Base-by-base conservation (phyloP, 2,113 vertebrate species). In the Tricholaema leucomelas region DNA sequence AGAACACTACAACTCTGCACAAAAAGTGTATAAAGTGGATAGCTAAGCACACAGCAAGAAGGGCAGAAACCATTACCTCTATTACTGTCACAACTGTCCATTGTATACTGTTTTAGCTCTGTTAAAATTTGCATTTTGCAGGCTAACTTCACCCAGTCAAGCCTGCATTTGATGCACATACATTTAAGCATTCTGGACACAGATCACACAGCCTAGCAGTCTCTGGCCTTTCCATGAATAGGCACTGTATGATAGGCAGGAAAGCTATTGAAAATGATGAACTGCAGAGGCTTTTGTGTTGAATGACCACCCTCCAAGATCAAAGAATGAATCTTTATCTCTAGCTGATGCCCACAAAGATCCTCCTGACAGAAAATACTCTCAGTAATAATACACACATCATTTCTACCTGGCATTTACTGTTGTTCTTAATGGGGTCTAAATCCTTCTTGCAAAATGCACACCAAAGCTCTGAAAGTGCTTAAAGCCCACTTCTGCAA, bases 301-400 rank as follows among this genome's bases (percentile, higher is more conserved):
- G 50, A 89, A 74, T 74, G 72, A 70, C 60, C 75, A 83, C 87
- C 78, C 78, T 88, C 64, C 58, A 87, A 67, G 87, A 91, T 80
- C 89, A 94, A 92, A 88, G 91, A 80, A 85, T 3, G 46, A 84
- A 17, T 55, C 71, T 93, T 87, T 33, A 60, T 60, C 88, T 87
- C 56, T 77, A 63, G 52, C 6, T 79, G 71, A 77, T 85, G 46
- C 56, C 64, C 81, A 66, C 83, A 87, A 92, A 94, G 56, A 59
- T 77, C 67, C 71, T 80, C 78, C 61, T 60, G 71, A 48, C 85
- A 64, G 14, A 60, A 87, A 94, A 89, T 50, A 74, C 81, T 58
- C 67, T 67, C 64, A 44, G 78, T 54, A 90, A 64, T 42, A 89
- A 85, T 31, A 81, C 64, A 92, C 38, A 80, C 60, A 74, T 63